Base-by-base conservation (phyloP, 2,113 vertebrate species). In the Oryctolagus cuniculus region DNA sequence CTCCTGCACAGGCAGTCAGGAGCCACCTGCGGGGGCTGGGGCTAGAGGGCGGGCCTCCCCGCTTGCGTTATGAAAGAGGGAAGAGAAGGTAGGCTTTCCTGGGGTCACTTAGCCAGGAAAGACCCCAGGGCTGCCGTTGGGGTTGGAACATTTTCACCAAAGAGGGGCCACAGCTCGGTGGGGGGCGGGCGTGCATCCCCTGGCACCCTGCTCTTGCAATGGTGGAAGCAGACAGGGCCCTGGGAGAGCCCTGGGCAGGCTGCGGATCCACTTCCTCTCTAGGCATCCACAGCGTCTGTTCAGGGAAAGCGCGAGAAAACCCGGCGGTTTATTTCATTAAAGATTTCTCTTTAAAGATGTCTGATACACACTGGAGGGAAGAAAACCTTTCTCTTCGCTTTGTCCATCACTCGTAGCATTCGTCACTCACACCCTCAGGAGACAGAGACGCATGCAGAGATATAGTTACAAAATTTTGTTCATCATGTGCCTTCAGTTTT, bases 91-190 rank as follows among this genome's bases (percentile, higher is more conserved):
- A 78, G n/a, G 25, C 36, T 89, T 83, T 36, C 75, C 61, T 51
- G 70, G 21, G 29, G 36, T 25, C 16, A 13, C 31, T 74, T 16
- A 75, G 19, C 34, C 24, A 22, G 83, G 49, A 94, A 81, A 64
- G 31, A 69, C 21, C 16, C 44, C 70, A 38, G 70, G 31, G 74
- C 61, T 63, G 31, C 51, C 7, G 1, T 55, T 38, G 31, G 24
- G 25, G 51, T 75, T 19, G 64, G n/a, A n/a, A 27, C 55, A 16
- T 81, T 87, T 81, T 38, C n/a, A 38, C 66, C 51, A 27, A 9
- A 87, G 3, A n/a, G 17, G 17, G 17, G 53, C 27, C 49, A 1
- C 7, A 0, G 2, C 6, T 51, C 15, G 13, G 22, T 24, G 24
- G 12, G 13, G 17, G 24, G 29, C 6, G 10, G 44, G 19, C 22